Evolutionary conservation across 2,797 vertebrate species (phyloP).

Genomic region (Cygnus olor): DNA sequence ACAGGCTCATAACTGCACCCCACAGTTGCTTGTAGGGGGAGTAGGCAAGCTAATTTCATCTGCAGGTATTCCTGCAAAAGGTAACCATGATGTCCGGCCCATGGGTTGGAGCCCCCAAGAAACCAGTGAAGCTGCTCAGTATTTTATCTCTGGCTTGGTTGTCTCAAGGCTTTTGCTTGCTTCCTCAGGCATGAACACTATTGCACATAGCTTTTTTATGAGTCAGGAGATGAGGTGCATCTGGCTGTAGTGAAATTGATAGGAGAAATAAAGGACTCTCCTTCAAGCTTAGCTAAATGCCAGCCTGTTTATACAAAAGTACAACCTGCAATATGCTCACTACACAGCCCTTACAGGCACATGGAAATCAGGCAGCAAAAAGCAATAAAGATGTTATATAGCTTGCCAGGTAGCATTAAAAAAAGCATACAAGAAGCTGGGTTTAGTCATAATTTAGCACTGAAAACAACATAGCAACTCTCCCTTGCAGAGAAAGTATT

Average conservation of each 20-base stretch:
- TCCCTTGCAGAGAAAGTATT: not conserved
- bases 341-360: not conserved
- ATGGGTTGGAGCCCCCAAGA: fast-evolving
- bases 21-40: not conserved
- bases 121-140: not conserved
- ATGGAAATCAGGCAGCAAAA: not conserved
- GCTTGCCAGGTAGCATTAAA: not conserved
- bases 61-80: not conserved
- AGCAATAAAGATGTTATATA: not conserved
- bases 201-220: fast-evolving
- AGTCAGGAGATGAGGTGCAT: not conserved
- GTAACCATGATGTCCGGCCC: fast-evolving
- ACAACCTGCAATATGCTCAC: not conserved
- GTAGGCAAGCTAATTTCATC: not conserved
- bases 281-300: not conserved
- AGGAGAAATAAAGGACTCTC: not conserved
- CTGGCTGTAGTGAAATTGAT: not conserved
- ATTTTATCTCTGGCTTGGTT: not conserved
- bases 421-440: not conserved
- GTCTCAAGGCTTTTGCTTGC: not conserved
- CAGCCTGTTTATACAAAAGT: not conserved
- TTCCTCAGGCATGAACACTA: fast-evolving
- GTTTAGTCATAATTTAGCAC: not conserved
- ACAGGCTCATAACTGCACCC: fast-evolving
- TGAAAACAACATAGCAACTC: not conserved